A percentile compares a stretch with the other conserved stretches of the same genome.
phyloP scores from a whole-genome alignment of 2,888 invertebrate genomes.

The Reticulitermes lucifugus region DNA sequence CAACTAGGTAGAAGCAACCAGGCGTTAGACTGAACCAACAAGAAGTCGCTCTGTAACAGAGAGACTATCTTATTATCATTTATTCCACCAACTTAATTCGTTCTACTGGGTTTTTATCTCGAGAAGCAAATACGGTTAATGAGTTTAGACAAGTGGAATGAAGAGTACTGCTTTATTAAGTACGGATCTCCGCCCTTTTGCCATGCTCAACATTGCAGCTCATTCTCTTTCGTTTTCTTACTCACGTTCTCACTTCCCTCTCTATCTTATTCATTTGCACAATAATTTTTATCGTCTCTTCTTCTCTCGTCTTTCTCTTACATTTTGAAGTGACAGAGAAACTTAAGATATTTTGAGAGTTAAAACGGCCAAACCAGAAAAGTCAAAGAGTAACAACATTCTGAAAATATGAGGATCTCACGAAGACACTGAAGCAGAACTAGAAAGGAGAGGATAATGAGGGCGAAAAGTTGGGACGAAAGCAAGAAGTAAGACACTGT shows the following conservation, averaged over 20 bases:
- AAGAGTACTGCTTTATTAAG: slow-evolving; percentile 19
- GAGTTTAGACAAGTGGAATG: slow-evolving; percentile 22
- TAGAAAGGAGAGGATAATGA: neutral
- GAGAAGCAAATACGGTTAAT: slow-evolving; percentile 3
- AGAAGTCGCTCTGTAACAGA: neutral
- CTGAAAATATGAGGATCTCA: neutral
- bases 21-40: neutral
- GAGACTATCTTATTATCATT: neutral
- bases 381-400: neutral
- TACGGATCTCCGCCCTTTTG: neutral
- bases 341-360: neutral
- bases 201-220: neutral
- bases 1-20: neutral
- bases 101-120: slow-evolving; percentile 6
- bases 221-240: neutral
- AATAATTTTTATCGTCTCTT: neutral
- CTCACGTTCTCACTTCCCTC: neutral
- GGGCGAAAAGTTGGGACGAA: neutral
- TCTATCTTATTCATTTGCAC: slow-evolving; percentile 2
- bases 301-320: neutral
- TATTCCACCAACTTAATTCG: slow-evolving; percentile 14
- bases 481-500: slow-evolving; percentile 4
- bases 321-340: neutral
- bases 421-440: neutral
- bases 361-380: neutral